Percentiles rank a stretch among this genome's conserved stretches.
Evolutionary conservation across 2,888 invertebrate species (phyloP).

Genomic region (Eutolmus rufibarbis): DNA sequence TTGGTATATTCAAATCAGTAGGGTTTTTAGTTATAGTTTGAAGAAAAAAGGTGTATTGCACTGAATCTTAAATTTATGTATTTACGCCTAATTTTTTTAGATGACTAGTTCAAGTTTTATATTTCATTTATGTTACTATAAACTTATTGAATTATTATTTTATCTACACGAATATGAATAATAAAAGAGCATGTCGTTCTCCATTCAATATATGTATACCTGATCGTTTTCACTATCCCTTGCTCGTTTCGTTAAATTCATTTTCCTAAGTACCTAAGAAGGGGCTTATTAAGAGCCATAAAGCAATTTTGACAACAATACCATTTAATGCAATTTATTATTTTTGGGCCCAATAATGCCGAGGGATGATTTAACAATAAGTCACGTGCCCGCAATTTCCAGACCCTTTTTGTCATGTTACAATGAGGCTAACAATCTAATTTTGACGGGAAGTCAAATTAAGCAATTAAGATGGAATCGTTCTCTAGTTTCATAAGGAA

Average conservation of each 20-base stretch:
- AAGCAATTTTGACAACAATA: slow-evolving; percentile 44
- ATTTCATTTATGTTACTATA: not conserved
- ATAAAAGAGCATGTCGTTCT: not conserved
- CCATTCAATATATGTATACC: not conserved
- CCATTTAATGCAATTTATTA: slow-evolving; percentile 44
- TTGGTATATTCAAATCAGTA: too few species aligned
- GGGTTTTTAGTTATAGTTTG: too few species aligned
- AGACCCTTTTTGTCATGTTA: slow-evolving; percentile 1
- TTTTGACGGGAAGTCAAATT: slow-evolving; percentile 44
- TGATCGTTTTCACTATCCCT: not conserved
- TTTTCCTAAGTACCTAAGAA: not conserved
- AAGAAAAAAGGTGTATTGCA: too few species aligned
- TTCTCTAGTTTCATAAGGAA: slow-evolving; percentile 14
- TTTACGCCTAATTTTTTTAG: too few species aligned
- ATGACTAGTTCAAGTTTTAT: too few species aligned
- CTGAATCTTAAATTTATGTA: too few species aligned
- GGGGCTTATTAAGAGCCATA: slow-evolving; percentile 26
- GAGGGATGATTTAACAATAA: slow-evolving; percentile 53
- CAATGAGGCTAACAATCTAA: slow-evolving; percentile 29
- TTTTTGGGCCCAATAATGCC: slow-evolving; percentile 14
- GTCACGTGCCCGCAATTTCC: slow-evolving; percentile 62
- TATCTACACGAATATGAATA: not conserved
- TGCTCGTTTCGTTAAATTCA: not conserved
- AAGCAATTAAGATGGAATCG: slow-evolving; percentile 44
- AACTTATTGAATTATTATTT: not conserved